These are phyloP conservation scores for Urechis unicinctus DNA, from an alignment of 2,888 invertebrate genomes.

Conservation along the genomic window DNA sequence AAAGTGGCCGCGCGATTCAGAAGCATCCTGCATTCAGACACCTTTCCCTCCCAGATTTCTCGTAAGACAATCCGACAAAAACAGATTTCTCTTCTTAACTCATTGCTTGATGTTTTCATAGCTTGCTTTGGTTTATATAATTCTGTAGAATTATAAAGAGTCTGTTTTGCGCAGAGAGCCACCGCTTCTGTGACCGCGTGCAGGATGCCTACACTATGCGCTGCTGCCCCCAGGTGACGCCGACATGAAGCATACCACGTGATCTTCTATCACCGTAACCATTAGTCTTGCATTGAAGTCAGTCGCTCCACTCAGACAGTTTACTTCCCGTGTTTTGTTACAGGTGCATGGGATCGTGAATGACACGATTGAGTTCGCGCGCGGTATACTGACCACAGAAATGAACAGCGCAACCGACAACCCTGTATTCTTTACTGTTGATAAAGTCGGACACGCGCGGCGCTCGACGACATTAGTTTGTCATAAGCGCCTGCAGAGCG, in stretches of 20 bases:
- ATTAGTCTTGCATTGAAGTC: too few relatives aligned
- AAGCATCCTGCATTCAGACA: slow-evolving; percentile 59
- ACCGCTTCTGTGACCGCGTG: slow-evolving; percentile 61
- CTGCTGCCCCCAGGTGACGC: slow-evolving; percentile 58
- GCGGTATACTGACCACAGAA: slow-evolving; percentile 58
- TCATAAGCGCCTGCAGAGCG: too few relatives aligned
- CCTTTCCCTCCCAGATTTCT: slow-evolving; percentile 62
- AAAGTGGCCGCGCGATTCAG: slow-evolving; percentile 58
- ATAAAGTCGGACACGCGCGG: too few relatives aligned
- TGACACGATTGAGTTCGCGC: slow-evolving; percentile 62
- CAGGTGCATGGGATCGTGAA: slow-evolving; percentile 63
- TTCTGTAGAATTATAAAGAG: background rate
- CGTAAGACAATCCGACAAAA: too few relatives aligned
- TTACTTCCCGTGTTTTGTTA: background rate
- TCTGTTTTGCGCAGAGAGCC: slow-evolving; percentile 54
- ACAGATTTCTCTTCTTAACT: too few relatives aligned
- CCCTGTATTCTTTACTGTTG: slow-evolving; percentile 51
- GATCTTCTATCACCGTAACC: too few relatives aligned
- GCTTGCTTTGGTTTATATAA: background rate
- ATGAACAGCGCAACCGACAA: slow-evolving; percentile 66
- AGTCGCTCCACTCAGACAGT: too few relatives aligned
- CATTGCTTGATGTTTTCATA: too few relatives aligned
- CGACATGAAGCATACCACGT: slow-evolving; percentile 1
- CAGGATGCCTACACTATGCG: slow-evolving; percentile 65
- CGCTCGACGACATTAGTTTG: too few relatives aligned